Evolutionary conservation across 2,888 invertebrate species (phyloP).

Genomic region (Hemistola chrysoprasaria): DNA sequence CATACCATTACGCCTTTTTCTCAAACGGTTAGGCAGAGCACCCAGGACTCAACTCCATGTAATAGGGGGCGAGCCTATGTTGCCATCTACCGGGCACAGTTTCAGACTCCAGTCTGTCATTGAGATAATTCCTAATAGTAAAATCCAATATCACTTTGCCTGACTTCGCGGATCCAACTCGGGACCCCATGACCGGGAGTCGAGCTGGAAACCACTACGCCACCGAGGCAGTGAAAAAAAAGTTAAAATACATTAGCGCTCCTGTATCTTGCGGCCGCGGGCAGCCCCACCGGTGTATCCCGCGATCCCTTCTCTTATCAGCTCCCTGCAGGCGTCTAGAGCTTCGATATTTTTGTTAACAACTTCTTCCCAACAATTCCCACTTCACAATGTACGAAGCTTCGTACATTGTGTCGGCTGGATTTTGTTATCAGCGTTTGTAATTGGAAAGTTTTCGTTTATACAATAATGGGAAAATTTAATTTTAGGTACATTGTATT

Average conservation of each 20-base stretch:
- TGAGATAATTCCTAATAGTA: too few species aligned
- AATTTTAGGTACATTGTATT: slow-evolving; percentile 21
- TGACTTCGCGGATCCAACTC: too few species aligned
- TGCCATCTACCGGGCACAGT: too few species aligned
- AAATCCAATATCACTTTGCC: too few species aligned
- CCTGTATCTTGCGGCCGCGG: slow-evolving; percentile 1
- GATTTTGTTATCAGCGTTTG: slow-evolving; percentile 22
- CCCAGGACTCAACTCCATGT: too few species aligned
- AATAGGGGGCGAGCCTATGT: too few species aligned
- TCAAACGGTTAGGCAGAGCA: too few species aligned
- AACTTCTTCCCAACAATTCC: slow-evolving; percentile 75
- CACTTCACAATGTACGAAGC: slow-evolving; percentile 46
- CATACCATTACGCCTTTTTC: too few species aligned
- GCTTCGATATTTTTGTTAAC: slow-evolving; percentile 76
- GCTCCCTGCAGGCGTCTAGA: slow-evolving; percentile 62
- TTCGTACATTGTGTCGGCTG: slow-evolving; percentile 41
- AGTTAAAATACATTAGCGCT: background rate
- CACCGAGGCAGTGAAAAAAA: too few species aligned
- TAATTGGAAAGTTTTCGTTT: slow-evolving; percentile 13
- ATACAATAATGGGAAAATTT: slow-evolving; percentile 17
- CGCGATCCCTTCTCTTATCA: slow-evolving; percentile 66
- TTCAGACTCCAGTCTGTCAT: too few species aligned
- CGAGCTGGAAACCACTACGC: too few species aligned
- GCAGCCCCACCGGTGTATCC: slow-evolving; percentile 16
- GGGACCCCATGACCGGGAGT: too few species aligned